Evolutionary conservation across 2,797 vertebrate species (phyloP), one percentile per base, ranked within the genome.

Genomic region (Danio aesculapii): DNA sequence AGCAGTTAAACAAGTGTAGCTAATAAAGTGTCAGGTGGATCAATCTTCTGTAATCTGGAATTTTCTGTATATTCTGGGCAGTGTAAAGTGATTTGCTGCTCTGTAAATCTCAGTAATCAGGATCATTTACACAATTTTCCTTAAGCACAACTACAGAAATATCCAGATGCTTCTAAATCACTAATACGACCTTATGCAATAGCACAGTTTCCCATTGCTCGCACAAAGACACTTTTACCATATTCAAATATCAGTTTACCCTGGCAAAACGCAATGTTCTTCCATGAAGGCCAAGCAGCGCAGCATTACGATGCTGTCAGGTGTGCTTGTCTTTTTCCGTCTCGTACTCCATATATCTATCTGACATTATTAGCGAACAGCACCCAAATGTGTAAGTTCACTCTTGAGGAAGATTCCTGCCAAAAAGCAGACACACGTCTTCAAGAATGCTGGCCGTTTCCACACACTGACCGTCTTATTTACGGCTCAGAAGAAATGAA

Each of bases 371-470:
- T 55, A 46, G 61, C 14, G 74, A 55, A 21, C 17, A 21, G 49
- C 49, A 68, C 10, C 14, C 43, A 47, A n/a, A 68, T 77, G 61
- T 76, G 61, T 55, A 19, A 14, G 39, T 19, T 55, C 39, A 55
- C 61, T 64, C 49, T 19, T 16, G 50, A 10, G 19, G 14, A 68
- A 47, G 43, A 7, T 47, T 77, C 10, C 75, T 77, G 75, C 63
- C 52, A 67, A 21, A 67, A 46, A 3, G 6, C 63, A 77, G 50
- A 67, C 39, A 76, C 50, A 76, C n/a, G 17, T 67, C 50, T 46
- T 77, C 13, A 58, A 68, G 63, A 77, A 55, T 30, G 41, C 41
- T 12, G 52, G 43, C 49, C 67, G 52, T 77, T 77, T 77, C 17
- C 52, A 67, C 50, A 66, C 43, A 57, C 41, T 2, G 7, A 43